phyloP scores from a whole-genome alignment of 1,140 invertebrate genomes.

The Drosophila sp. region DNA sequence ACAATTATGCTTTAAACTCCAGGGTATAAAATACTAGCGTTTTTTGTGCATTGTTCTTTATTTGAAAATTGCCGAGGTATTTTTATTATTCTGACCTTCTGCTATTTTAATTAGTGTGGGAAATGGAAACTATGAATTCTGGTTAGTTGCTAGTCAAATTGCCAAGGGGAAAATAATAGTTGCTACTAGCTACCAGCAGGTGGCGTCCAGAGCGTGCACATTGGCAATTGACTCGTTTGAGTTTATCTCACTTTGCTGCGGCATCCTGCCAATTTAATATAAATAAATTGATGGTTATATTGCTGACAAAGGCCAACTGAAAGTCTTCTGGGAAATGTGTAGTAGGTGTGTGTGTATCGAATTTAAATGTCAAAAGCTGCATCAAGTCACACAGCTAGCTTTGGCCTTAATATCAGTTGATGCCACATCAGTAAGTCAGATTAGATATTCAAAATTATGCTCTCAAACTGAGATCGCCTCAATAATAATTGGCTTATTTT shows the following conservation, averaged over 20 bases:
- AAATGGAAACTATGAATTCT: slow-evolving; percentile 38
- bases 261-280: slow-evolving; percentile 57
- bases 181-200: slow-evolving; percentile 35
- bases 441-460: slow-evolving; percentile 57
- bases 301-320: slow-evolving; percentile 41
- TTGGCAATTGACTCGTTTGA: slow-evolving; percentile 56
- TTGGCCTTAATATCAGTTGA: slow-evolving; percentile 17
- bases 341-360: background rate
- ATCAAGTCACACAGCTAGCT: slow-evolving; percentile 7
- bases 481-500: slow-evolving; percentile 13
- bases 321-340: slow-evolving; percentile 19
- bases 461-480: slow-evolving; percentile 15
- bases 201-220: slow-evolving; percentile 53
- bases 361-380: slow-evolving; percentile 21
- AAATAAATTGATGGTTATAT: slow-evolving; percentile 57
- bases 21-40: background rate
- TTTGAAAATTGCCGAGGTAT: slow-evolving; percentile 40
- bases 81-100: slow-evolving; percentile 42
- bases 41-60: background rate
- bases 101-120: slow-evolving; percentile 55
- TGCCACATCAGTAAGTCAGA: background rate
- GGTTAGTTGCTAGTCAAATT: background rate
- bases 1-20: background rate
- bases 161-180: slow-evolving; percentile 5
- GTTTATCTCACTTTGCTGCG: slow-evolving; percentile 21